phyloP scores from a whole-genome alignment of 92 coral and sea anemone species.

The Anthopleura xanthogrammica region DNA sequence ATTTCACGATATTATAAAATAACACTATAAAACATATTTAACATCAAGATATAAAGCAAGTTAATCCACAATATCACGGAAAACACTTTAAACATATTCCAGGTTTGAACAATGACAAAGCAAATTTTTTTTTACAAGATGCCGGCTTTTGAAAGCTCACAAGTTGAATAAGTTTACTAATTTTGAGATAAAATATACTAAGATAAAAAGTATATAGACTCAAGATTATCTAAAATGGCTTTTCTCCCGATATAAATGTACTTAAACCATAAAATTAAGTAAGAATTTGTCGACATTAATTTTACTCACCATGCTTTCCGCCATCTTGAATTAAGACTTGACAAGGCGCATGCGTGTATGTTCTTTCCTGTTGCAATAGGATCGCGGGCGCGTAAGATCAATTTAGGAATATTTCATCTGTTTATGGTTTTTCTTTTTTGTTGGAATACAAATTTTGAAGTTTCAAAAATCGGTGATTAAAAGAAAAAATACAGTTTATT shows the following conservation, averaged over 20 bases:
- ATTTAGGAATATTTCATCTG: too few species aligned
- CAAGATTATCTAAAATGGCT: not conserved
- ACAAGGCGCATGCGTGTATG: constrained; percentile 25
- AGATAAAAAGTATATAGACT: not conserved
- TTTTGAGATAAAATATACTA: not conserved
- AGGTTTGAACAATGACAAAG: constrained; percentile 39
- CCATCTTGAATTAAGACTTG: constrained; percentile 37
- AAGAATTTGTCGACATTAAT: not conserved
- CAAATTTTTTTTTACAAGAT: constrained; percentile 3
- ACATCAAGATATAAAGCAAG: not conserved
- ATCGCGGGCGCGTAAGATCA: not conserved
- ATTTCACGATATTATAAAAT: not conserved
- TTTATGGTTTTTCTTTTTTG: too few species aligned
- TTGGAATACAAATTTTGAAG: too few species aligned
- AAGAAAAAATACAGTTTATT: too few species aligned
- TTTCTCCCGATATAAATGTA: not conserved
- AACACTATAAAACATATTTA: not conserved
- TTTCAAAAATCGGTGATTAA: too few species aligned
- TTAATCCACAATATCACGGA: not conserved
- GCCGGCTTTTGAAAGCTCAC: constrained; percentile 6
- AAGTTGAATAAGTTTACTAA: not conserved
- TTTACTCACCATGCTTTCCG: constrained; percentile 56
- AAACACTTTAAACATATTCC: not conserved
- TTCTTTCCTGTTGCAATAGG: not conserved
- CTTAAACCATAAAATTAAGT: not conserved